Base-by-base conservation (phyloP, 1,140 invertebrate genomes). In the Aporrectodea caliginosa region DNA sequence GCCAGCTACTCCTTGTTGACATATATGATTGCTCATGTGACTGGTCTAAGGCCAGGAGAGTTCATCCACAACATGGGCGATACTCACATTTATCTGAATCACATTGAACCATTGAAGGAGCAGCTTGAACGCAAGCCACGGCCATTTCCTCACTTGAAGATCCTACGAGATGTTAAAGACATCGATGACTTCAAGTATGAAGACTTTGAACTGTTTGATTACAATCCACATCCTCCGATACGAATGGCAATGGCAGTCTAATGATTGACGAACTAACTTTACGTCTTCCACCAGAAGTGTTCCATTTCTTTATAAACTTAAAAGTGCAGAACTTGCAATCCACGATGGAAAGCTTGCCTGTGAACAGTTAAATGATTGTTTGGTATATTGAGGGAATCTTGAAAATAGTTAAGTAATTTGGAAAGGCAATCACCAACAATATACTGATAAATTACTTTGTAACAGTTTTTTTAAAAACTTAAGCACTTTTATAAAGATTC, bases 41-140 rank as follows among this genome's bases (percentile, higher is more conserved):
- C 95, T 33, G 92, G 92, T 71, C 90, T 98, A 16, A 92, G 97
- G 92, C 92, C 96, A 80, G 95, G 95, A 43, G 97, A 99, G 83
- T 98, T 99, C 89, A 90, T 99, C 22, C 97, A 99, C 87, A 96
- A 95, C 12, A 90, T 98, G 80, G 98, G 98, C 69, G 98, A 99
- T 90, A 93, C 95, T 81, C 98, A 99, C 90, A 92, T 99, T 1
- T 99, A 99, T 86, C 86, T 92, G 1, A 98, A 97, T 87, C 98
- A 99, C 86, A 89, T 97, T 69, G 92, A 94, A 74, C 92, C 95
- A 1, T 87, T 99, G 0, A 90, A 93, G 85, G 90, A 93, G 85
- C 98, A 91, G 89, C 80, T 98, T 0, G 88, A 91, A 85, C 91
- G 98, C 78, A 88, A 90, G 80, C 97, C 97, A 1, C 90, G 90